Evolutionary conservation across 2,888 invertebrate genomes (phyloP), one percentile per base, ranked within the genome.

Genomic region (Isotomurus palustris): DNA sequence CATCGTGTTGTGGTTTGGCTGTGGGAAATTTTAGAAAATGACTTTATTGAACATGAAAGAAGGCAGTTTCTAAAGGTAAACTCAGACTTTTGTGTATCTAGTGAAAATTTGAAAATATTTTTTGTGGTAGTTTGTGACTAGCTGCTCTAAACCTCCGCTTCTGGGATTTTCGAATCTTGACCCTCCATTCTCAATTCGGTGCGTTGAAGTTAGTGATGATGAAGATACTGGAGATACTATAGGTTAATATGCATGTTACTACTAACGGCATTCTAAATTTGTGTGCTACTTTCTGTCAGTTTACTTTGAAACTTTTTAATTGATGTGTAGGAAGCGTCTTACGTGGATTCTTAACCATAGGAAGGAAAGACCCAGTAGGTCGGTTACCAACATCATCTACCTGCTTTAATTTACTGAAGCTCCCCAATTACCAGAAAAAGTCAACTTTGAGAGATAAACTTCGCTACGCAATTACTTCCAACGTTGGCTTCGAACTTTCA

Each of bases 401-500:
- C 0, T 99, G 99, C 75, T 99, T 99, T 78, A 99, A 99, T 79
- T 83, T 99, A 38, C 82, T 99, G 44, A 99, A 99, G 76, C 81
- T 95, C 73, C 99, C 99, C 54, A 99, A 97, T 79, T 99, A 99
- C 76, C 94, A 93, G 76, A 94, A 93, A 77, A 91, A 95, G 73
- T 87, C 90, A 72, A 93, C 94, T 0, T 78, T 99, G 5, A 80
- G 93, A 47, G 97, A 99, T 73, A 99, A 99, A 76, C 79, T 99
- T 4, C 83, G 95, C 32, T 99, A 99, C 75, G 99, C 99, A 0
- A 93, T 99, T 54, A 88, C 88, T 66, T 93, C 95, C 72, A 96
- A 97, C 76, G 95, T 97, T 17, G 99, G 99, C 22, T 99, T 99
- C 76, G 99, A 99, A 78, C 81, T 99, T n/a, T 96, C 96, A 3